phyloP scores from a whole-genome alignment of 2,797 vertebrate genomes.

The Phrynocephalus forsythii region DNA sequence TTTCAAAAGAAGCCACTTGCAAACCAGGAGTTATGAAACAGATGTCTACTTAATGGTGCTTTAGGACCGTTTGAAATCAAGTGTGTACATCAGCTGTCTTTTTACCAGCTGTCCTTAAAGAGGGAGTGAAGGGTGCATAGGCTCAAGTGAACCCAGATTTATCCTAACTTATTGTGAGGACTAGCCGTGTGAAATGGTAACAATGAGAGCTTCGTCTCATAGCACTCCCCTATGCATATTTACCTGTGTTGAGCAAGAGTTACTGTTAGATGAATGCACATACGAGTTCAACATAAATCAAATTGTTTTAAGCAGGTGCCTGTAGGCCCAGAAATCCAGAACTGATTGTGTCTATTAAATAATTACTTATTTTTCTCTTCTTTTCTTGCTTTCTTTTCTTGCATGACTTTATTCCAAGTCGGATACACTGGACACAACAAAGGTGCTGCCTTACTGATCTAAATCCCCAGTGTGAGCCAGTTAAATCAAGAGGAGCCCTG shows the following conservation, averaged over 20 bases:
- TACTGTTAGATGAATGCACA: not conserved
- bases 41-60: not conserved
- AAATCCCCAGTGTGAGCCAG: slow-evolving; percentile 81
- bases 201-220: not conserved
- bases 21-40: not conserved
- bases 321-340: not conserved
- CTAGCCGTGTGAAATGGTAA: not conserved
- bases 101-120: not conserved
- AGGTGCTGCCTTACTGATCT: slow-evolving; percentile 80
- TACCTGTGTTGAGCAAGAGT: not conserved
- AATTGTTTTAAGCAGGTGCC: too few species aligned
- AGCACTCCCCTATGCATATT: not conserved
- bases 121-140: not conserved
- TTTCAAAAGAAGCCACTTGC: not conserved
- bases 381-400: slow-evolving; percentile 8
- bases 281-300: not conserved
- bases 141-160: not conserved
- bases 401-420: slow-evolving; percentile 81
- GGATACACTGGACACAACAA: slow-evolving; percentile 85
- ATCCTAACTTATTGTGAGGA: not conserved
- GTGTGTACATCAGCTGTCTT: not conserved
- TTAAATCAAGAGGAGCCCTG: slow-evolving; percentile 92
- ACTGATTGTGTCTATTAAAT: not conserved
- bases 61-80: not conserved
- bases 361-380: slow-evolving; percentile 24